A percentile compares a stretch with the other conserved stretches of the same genome.
Conservation (phyloP, 2,888 invertebrate species). For the Serripes groenlandicus region DNA sequence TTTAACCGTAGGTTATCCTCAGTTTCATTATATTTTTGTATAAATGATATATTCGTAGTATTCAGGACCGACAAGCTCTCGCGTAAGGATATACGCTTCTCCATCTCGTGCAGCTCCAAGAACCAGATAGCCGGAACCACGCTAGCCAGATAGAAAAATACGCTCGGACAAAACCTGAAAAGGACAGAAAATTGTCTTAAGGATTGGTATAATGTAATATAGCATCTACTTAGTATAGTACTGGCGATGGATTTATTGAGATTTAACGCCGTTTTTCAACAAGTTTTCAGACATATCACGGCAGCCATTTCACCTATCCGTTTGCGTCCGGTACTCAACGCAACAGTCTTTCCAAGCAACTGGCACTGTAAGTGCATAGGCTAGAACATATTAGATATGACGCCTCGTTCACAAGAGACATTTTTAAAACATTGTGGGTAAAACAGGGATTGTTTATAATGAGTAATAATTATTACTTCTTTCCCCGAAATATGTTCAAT, state of each 20-base stretch:
- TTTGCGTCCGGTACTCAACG: not conserved
- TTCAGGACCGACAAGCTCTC: constrained; percentile 19
- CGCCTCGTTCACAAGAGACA: no score
- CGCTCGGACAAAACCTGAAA: constrained; percentile 96
- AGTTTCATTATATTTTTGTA: constrained; percentile 58
- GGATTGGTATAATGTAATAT: not conserved
- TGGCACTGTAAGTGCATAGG: not conserved
- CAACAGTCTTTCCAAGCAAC: not conserved
- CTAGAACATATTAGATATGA: no score
- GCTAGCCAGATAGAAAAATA: constrained; percentile 95
- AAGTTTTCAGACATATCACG: not conserved
- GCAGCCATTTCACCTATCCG: not conserved
- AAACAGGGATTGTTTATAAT: not conserved
- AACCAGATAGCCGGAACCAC: constrained; percentile 98
- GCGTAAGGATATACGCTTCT: constrained; percentile 88
- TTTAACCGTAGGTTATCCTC: constrained; percentile 69
- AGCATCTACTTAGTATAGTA: not conserved
- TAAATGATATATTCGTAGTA: constrained; percentile 39
- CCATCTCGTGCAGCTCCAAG: constrained; percentile 95
- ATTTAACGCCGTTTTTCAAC: not conserved
- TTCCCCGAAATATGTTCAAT: not conserved
- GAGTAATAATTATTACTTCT: not conserved
- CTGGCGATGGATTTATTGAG: not conserved
- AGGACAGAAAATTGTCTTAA: not conserved
- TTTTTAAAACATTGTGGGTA: not conserved